Conservation (phyloP, 2,113 vertebrate genomes). For the Telmatochromis bifrenatus region DNA sequence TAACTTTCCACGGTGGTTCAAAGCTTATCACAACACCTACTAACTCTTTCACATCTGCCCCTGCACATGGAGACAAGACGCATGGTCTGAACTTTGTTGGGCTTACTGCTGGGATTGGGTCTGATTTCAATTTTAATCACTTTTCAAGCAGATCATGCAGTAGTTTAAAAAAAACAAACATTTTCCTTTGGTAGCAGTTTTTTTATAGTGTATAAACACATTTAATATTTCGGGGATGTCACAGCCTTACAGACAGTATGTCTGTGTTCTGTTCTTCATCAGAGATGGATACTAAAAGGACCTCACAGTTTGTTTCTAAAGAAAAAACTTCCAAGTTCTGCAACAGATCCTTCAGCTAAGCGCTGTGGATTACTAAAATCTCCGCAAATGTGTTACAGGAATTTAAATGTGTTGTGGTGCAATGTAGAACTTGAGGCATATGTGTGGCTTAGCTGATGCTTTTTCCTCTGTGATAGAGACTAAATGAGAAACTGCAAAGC, state of each 20-base stretch:
- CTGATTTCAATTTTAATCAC: background rate
- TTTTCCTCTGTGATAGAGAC: background rate
- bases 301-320: background rate
- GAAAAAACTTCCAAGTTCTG: background rate
- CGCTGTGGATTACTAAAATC: background rate
- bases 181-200: background rate
- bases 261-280: slow-evolving; percentile 19
- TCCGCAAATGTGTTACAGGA: slow-evolving; percentile 13
- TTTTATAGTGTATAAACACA: slow-evolving; percentile 4
- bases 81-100: slow-evolving; percentile 4
- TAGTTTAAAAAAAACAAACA: background rate
- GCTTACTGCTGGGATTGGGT: background rate
- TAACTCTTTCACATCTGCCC: background rate
- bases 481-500: background rate
- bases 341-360: background rate
- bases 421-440: background rate
- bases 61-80: background rate
- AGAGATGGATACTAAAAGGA: slow-evolving; percentile 5
- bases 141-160: background rate
- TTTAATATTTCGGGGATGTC: slow-evolving; percentile 12
- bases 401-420: background rate
- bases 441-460: background rate
- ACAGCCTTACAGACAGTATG: slow-evolving; percentile 16
- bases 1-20: slow-evolving; percentile 31
- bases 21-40: slow-evolving; percentile 39